Conservation (phyloP, 1,140 invertebrate genomes). For the Zaprionus africanus region DNA sequence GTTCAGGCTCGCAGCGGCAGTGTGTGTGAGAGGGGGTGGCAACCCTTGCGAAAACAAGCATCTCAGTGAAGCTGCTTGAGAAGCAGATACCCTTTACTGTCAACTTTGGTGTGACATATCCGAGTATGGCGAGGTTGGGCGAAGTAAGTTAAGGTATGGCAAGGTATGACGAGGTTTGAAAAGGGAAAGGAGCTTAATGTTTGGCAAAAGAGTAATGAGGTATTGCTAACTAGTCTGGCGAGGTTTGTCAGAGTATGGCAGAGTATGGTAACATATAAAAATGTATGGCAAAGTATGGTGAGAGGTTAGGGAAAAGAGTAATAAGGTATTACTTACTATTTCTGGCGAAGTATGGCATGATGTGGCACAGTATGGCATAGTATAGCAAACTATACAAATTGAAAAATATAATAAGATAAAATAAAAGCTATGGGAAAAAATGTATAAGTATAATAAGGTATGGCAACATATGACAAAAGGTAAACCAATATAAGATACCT, state of each 20-base stretch:
- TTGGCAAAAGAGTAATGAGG: background rate
- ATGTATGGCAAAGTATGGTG: background rate
- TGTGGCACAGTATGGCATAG: too few species aligned
- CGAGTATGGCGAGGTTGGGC: background rate
- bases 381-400: too few species aligned
- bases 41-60: conserved; percentile 37
- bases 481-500: too few species aligned
- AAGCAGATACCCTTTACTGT: background rate
- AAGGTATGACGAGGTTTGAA: too few species aligned
- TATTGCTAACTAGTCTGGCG: too few species aligned
- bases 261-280: background rate
- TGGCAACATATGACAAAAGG: background rate
- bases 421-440: background rate
- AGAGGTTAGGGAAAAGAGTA: too few species aligned
- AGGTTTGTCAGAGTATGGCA: too few species aligned
- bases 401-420: background rate
- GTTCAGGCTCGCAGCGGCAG: conserved; percentile 8
- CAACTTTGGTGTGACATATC: background rate
- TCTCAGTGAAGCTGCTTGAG: background rate
- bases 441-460: background rate
- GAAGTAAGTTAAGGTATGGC: background rate
- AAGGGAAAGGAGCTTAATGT: background rate
- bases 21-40: conserved; percentile 9
- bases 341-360: background rate
- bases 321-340: too few species aligned